Evolutionary conservation across 2,797 vertebrate species (phyloP), one percentile per base, ranked within the genome.

Genomic region (Ctenochaetus hawaiiensis): DNA sequence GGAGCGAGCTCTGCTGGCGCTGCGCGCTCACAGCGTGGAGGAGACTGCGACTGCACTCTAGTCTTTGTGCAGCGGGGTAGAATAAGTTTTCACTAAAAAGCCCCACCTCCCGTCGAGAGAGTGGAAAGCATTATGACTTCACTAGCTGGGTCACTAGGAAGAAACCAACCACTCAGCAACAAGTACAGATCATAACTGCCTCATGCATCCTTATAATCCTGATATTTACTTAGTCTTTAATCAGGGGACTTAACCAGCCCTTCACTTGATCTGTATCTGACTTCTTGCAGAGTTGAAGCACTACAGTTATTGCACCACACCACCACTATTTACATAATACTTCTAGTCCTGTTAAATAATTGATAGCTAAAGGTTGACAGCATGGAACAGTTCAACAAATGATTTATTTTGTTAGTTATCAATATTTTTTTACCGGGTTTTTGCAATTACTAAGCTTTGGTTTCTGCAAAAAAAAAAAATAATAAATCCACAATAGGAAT

Each of bases 71-170:
- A 78, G 78, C 75, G 75, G 78, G 82, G 81, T 59, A 74, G 89
- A 87, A 80, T 63, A 90, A 85, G 92, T 92, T 93, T 92, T 70
- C 77, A 78, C 72, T 18, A 83, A 71, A 91, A 93, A 94, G 94
- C 94, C 88, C 92, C 95, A 93, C 95, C 95, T 94, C 94, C 93
- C 39, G 90, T 87, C 85, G 90, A 91, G 85, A 89, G 89, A 91
- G 91, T 89, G 88, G 87, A 92, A 89, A 89, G 89, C 86, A 51
- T 80, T 87, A 90, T 90, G 86, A 91, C 91, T 92, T 88, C 87
- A 85, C 91, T 86, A 4, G 82, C 80, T 85, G 77, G 82, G 85
- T 81, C 64, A 74, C 72, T 86, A 43, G 62, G 70, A 81, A 67
- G 84, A 82, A 82, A 59, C 8, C 34, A 67, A 45, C n/a, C 58